Percentiles rank a stretch among this genome's conserved stretches.
Evolutionary conservation across 1,140 invertebrate genomes (phyloP).

Genomic region (Pissodes strobi): DNA sequence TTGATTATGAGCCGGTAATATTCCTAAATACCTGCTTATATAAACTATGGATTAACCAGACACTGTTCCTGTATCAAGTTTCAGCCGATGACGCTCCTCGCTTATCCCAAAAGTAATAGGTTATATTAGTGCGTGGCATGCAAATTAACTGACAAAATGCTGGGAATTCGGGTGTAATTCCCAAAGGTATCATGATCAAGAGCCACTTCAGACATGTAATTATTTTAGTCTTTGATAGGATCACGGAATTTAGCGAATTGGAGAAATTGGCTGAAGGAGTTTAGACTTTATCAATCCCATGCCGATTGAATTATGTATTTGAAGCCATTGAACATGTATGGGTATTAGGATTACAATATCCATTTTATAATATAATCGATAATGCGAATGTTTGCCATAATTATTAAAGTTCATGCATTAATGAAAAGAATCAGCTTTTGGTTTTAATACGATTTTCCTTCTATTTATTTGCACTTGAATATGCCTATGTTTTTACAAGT

Average conservation of each 20-base stretch:
- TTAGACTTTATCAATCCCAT: slow-evolving; percentile 1
- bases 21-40: neutral
- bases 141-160: slow-evolving; percentile 35
- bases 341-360: too few relatives aligned
- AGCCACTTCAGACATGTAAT: slow-evolving; percentile 31
- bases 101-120: slow-evolving; percentile 31
- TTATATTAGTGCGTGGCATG: slow-evolving; percentile 30
- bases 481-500: too few relatives aligned
- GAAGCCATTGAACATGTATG: too few relatives aligned
- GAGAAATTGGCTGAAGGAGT: slow-evolving; percentile 3
- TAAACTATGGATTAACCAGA: slow-evolving; percentile 9
- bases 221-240: slow-evolving; percentile 34
- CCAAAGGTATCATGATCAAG: slow-evolving; percentile 22
- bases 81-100: slow-evolving; percentile 17
- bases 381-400: too few relatives aligned
- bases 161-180: slow-evolving; percentile 25
- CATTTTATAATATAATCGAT: too few relatives aligned
- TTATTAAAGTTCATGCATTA: too few relatives aligned
- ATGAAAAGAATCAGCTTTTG: too few relatives aligned
- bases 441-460: too few relatives aligned
- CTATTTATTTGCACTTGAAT: too few relatives aligned
- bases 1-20: neutral
- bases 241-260: slow-evolving; percentile 26
- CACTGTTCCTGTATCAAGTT: slow-evolving; percentile 17
- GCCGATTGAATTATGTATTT: slow-evolving; percentile 15